Conservation (phyloP, 1,140 invertebrate genomes). For the Bombyx mori region DNA sequence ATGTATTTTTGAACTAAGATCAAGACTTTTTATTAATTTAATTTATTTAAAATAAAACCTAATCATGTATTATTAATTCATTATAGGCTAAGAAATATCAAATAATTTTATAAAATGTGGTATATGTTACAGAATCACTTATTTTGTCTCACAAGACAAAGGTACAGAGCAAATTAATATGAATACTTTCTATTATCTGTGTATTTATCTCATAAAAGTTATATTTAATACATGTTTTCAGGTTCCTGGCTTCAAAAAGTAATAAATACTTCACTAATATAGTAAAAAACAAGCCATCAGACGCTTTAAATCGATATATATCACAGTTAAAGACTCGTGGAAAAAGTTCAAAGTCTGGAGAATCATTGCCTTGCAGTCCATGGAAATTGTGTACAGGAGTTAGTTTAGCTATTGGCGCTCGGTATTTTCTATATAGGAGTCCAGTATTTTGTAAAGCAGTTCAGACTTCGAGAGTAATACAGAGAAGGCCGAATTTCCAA, state of each 20-base stretch:
- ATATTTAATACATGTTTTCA: conserved; percentile 26
- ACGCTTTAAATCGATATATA: conserved; percentile 38
- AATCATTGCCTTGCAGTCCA: conserved; percentile 41
- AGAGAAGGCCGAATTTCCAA: conserved; percentile 43
- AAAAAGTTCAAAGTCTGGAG: conserved; percentile 32
- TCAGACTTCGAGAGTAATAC: conserved; percentile 36
- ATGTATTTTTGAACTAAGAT: conserved; percentile 10
- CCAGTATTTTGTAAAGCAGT: conserved; percentile 45
- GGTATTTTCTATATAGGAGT: conserved; percentile 37
- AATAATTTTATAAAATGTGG: conserved; percentile 29
- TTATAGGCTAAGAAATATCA: background rate
- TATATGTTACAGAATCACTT: conserved; percentile 34
- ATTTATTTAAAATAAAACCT: background rate
- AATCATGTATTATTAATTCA: conserved; percentile 16
- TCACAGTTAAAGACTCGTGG: conserved; percentile 35
- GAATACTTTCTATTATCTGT: background rate
- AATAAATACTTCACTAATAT: conserved; percentile 42
- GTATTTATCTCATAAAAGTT: background rate
- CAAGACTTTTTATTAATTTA: background rate
- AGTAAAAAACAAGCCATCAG: conserved; percentile 42
- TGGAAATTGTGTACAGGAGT: conserved; percentile 59
- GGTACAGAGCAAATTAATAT: conserved; percentile 19
- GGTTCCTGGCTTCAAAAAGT: conserved; percentile 35
- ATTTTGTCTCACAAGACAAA: conserved; percentile 27
- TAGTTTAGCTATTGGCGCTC: conserved; percentile 49